Base-by-base conservation (phyloP, 2,113 vertebrate genomes). In the Eonycteris spelaea region DNA sequence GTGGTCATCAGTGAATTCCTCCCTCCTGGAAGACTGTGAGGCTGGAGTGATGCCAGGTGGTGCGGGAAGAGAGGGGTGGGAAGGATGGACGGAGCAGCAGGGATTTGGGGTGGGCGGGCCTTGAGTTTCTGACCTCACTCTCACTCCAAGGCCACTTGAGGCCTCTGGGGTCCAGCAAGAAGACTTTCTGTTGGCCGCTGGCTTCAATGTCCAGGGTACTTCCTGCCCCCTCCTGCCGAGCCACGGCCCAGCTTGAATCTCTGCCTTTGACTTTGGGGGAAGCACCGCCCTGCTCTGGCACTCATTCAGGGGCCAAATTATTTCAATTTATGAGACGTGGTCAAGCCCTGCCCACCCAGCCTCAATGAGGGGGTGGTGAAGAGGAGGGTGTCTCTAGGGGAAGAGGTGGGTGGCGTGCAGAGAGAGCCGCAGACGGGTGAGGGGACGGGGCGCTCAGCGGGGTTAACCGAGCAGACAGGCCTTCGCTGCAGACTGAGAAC, bases 321-420 rank as follows among this genome's bases (percentile, higher is more conserved):
- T 95, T 98, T 95, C 96, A 97, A 87, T 97, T 97, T 97, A 94
- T 96, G 96, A 98, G 89, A 91, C 75, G 59, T 15, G 95, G 97
- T 91, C 90, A 85, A 91, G 73, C 68, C 77, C 91, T 73, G 95
- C 86, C 93, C 68, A 74, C 95, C 59, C 51, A 70, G 93, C 77
- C 74, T 92, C 84, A 28, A 0, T 18, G 87, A 77, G 43, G 48
- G 4, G n/a, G 55, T 28, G 7, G 61, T 6, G 7, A 35, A 45
- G 94, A 78, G 75, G 75, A 57, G 55, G 82, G 48, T 57, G 80
- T 84, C 86, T 51, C 51, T 13, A 19, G 33, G 78, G 83, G 67
- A 24, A 74, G 79, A 28, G 80, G 53, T 82, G 79, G 87, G 94
- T 6, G 53, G 82, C 28, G 2, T 45, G 18, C 35, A 7, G 43